Conservation (phyloP, 2,797 vertebrate species). For the Hemibagrus guttatus region DNA sequence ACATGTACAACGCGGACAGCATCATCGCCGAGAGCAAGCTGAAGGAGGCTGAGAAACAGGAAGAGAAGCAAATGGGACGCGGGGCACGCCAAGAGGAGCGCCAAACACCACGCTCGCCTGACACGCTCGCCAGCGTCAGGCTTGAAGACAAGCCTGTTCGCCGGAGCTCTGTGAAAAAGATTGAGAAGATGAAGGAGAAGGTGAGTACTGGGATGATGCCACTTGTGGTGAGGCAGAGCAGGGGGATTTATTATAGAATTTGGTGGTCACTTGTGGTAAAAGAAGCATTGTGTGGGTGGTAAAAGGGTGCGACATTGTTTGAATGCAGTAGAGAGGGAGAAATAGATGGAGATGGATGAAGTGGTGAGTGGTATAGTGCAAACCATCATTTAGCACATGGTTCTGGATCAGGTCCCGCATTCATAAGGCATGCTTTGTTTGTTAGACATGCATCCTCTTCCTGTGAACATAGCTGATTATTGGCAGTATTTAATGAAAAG, state of each 20-base stretch:
- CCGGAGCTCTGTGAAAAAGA: conserved; percentile 95
- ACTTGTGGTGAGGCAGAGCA: not conserved
- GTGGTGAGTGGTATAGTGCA: conserved; percentile 13
- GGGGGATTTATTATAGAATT: not conserved
- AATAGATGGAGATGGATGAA: conserved; percentile 16
- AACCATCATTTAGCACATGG: conserved; percentile 23
- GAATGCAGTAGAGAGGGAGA: conserved; percentile 13
- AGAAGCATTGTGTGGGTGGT: conserved; percentile 13
- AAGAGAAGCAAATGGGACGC: conserved; percentile 97
- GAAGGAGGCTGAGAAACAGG: conserved; percentile 98
- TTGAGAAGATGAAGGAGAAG: conserved; percentile 99
- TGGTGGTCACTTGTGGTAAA: not conserved
- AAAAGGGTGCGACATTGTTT: conserved; percentile 26
- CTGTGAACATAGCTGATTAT: not conserved
- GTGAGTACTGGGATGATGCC: conserved; percentile 63
- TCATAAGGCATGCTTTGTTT: not conserved
- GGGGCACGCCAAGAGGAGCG: conserved; percentile 90
- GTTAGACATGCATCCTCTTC: not conserved
- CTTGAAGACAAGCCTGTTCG: conserved; percentile 93
- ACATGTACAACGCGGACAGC: conserved; percentile 98
- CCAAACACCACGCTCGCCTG: conserved; percentile 91
- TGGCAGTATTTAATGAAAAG: not conserved
- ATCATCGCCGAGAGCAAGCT: conserved; percentile 97
- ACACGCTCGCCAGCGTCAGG: conserved; percentile 85
- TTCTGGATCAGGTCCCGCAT: not conserved